Conservation (phyloP, 2,797 vertebrate species). For the Botia almorhae region DNA sequence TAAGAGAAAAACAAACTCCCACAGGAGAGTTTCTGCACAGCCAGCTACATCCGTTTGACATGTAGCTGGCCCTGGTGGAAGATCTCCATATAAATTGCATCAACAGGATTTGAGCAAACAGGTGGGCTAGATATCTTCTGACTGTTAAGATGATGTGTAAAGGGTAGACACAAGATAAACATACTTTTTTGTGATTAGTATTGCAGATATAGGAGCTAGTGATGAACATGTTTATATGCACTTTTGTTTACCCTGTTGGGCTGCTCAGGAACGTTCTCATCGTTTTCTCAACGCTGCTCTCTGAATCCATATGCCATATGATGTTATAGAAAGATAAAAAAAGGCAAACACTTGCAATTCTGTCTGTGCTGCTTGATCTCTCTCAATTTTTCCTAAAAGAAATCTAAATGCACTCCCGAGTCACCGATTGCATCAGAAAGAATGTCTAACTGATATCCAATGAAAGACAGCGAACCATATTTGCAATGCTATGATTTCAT, state of each 20-base stretch:
- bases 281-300: background rate
- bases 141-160: background rate
- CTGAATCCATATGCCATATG: background rate
- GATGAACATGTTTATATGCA: background rate
- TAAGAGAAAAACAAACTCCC: background rate
- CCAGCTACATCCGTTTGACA: background rate
- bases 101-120: background rate
- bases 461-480: background rate
- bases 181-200: too few species aligned
- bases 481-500: background rate
- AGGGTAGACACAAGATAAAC: background rate
- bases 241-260: background rate
- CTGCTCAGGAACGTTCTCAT: background rate
- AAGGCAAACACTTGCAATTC: background rate
- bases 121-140: background rate
- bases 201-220: background rate
- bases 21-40: background rate
- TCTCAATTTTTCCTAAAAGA: background rate
- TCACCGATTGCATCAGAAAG: background rate
- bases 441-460: background rate
- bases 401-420: too few species aligned
- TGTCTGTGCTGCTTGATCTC: background rate
- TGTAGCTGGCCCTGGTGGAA: background rate
- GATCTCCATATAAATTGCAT: background rate
- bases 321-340: background rate